Evolutionary conservation across 2,113 vertebrate species (phyloP).

Genomic region (Euleptes europaea): DNA sequence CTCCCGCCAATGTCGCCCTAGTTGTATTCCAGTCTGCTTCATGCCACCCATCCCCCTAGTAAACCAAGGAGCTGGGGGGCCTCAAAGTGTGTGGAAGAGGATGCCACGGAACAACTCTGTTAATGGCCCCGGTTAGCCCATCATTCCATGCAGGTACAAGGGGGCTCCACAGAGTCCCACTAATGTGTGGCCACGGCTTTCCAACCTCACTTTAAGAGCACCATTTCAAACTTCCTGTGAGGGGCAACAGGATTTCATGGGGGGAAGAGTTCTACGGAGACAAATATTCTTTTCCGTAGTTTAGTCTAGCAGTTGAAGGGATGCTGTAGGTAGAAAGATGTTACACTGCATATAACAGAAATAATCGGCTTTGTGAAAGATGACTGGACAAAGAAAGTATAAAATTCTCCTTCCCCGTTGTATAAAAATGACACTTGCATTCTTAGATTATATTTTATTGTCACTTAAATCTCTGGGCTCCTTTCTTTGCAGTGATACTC

Average conservation of each 20-base stretch:
- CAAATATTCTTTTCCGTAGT: not conserved
- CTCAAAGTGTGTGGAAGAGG: too few species aligned
- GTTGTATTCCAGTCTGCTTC: too few species aligned
- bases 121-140: too few species aligned
- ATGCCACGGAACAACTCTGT: too few species aligned
- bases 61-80: too few species aligned
- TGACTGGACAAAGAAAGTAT: not conserved
- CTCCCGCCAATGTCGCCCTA: too few species aligned
- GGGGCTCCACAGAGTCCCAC: too few species aligned
- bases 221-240: not conserved
- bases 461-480: conserved; percentile 14
- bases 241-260: not conserved
- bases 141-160: too few species aligned
- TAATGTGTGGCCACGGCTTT: not conserved
- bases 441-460: not conserved
- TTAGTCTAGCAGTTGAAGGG: not conserved
- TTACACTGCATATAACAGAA: not conserved
- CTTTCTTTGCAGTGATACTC: not conserved
- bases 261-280: not conserved
- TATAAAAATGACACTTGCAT: not conserved
- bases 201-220: not conserved
- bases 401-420: not conserved
- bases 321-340: not conserved
- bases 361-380: not conserved
- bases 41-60: too few species aligned